Percentiles rank a stretch among this genome's conserved stretches.
Evolutionary conservation across 2,888 invertebrate genomes (phyloP).

Genomic region (Agrochola lychnidis): DNA sequence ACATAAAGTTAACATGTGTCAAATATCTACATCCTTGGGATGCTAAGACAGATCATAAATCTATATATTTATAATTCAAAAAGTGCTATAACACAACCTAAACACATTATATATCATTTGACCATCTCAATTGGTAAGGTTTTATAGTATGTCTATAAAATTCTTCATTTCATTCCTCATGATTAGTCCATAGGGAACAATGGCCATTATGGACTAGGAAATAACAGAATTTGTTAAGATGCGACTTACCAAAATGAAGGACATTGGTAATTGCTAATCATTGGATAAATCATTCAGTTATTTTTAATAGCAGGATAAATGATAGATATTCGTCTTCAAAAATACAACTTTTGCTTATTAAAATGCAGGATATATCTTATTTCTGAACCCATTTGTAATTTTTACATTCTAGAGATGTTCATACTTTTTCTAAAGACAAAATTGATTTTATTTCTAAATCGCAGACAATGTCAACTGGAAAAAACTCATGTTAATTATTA

Average conservation of each 20-base stretch:
- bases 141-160: background rate
- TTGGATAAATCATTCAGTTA: too few relatives aligned
- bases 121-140: background rate
- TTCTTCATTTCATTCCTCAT: background rate
- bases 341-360: background rate
- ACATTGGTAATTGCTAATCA: background rate
- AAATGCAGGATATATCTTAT: background rate
- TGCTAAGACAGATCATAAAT: background rate
- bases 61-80: too few relatives aligned
- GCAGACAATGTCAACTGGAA: too few relatives aligned
- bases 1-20: background rate
- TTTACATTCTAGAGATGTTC: background rate
- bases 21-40: background rate
- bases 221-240: background rate
- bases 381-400: too few relatives aligned
- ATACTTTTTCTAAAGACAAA: too few relatives aligned
- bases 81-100: background rate
- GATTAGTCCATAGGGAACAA: background rate
- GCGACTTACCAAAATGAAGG: background rate
- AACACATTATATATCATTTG: background rate
- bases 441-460: too few relatives aligned
- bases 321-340: too few relatives aligned
- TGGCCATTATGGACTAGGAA: background rate
- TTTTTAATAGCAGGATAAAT: too few relatives aligned
- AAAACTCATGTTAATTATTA: too few relatives aligned